Conservation (phyloP, 2,113 vertebrate genomes). For the Peromyscus californicus region DNA sequence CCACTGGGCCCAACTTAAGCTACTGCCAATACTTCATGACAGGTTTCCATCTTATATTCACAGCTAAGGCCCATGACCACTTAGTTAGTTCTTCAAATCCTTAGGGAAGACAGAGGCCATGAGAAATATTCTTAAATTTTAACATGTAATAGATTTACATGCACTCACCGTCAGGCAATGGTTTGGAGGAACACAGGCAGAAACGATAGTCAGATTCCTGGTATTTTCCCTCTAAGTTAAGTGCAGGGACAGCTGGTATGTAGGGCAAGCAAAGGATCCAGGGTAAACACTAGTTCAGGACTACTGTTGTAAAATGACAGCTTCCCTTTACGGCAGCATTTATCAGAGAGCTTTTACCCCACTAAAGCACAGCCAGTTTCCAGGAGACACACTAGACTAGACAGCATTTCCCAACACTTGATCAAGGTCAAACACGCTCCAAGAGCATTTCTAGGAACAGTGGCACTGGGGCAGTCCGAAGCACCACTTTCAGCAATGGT, state of each 20-base stretch:
- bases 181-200: background rate
- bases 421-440: background rate
- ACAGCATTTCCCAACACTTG: background rate
- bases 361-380: background rate
- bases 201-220: background rate
- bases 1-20: background rate
- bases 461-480: background rate
- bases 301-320: background rate
- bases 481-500: background rate
- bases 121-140: background rate
- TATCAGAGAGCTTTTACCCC: background rate
- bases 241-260: background rate
- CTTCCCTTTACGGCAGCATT: background rate
- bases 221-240: background rate
- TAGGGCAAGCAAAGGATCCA: background rate
- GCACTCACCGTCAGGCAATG: background rate
- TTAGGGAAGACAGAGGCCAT: background rate
- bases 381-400: background rate
- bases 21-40: fast-evolving
- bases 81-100: background rate
- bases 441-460: background rate
- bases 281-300: background rate
- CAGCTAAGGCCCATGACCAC: background rate
- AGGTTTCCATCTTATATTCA: background rate
- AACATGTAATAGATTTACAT: background rate